Percentiles rank a stretch among this genome's conserved stretches.
These are phyloP conservation scores for Aplidium turbinatum DNA, from an alignment of 23 tunicate species.

Conservation along the genomic window DNA sequence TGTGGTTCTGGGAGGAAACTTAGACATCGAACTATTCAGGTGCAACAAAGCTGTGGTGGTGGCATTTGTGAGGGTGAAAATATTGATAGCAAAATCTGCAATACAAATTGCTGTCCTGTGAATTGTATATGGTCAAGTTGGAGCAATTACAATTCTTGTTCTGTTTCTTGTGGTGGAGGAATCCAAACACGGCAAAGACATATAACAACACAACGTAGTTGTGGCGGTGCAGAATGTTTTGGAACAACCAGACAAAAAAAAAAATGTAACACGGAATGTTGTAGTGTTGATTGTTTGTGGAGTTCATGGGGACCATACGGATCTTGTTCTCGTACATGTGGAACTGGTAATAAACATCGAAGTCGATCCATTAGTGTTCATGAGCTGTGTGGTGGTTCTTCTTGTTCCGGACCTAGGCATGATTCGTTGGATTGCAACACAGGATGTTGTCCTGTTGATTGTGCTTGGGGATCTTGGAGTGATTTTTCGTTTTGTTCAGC, in stretches of 20 bases:
- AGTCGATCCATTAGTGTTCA: not conserved
- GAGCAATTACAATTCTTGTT: not conserved
- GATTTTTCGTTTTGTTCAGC: not conserved
- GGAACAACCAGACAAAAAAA: not conserved
- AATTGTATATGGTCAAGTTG: not conserved
- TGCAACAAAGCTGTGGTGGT: slow-evolving; percentile 18
- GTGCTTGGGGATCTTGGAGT: not conserved
- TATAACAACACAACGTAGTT: not conserved
- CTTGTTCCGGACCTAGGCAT: not conserved
- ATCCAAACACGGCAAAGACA: slow-evolving; percentile 2
- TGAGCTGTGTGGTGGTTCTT: not conserved
- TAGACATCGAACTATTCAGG: not conserved
- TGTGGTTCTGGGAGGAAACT: slow-evolving; percentile 40
- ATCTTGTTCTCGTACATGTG: slow-evolving; percentile 23
- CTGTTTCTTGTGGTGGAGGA: slow-evolving; percentile 9
- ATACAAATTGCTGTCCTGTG: not conserved
- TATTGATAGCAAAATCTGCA: not conserved
- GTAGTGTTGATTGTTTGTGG: not conserved
- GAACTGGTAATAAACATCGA: slow-evolving; percentile 14
- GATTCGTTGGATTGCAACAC: not conserved
- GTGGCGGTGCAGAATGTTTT: slow-evolving; percentile 13
- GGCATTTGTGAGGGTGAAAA: not conserved
- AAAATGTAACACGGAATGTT: not conserved
- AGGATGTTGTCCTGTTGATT: not conserved
- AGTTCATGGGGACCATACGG: slow-evolving; percentile 15